These are phyloP conservation scores for Chaetorhynchus papuensis DNA, from an alignment of 2,113 vertebrate genomes.

Conservation along the genomic window DNA sequence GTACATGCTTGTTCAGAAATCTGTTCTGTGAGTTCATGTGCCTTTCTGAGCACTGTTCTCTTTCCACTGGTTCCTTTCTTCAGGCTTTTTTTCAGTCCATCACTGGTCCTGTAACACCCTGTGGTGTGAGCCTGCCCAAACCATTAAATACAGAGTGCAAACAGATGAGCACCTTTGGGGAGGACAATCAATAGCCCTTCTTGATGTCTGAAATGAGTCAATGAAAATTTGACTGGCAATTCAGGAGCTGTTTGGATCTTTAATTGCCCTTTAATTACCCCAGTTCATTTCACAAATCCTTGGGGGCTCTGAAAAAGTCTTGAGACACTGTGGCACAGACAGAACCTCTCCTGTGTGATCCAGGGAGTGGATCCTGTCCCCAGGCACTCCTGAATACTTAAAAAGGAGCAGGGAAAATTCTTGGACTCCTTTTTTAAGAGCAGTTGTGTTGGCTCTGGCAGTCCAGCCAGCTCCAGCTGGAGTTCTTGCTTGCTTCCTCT, in stretches of 20 bases:
- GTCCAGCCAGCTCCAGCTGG: neutral
- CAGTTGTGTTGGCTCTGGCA: neutral
- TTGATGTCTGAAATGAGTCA: neutral
- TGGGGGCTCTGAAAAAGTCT: neutral
- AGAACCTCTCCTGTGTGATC: neutral
- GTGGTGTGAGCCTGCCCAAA: neutral
- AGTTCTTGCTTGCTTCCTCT: neutral
- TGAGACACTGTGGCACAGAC: neutral
- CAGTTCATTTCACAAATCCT: accelerated
- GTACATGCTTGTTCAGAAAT: neutral
- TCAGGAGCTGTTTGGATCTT: neutral
- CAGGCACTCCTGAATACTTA: neutral
- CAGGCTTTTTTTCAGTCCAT: neutral
- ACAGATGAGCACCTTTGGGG: neutral
- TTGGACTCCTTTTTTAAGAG: neutral
- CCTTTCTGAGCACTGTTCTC: neutral
- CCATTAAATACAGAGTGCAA: neutral
- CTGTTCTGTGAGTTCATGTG: neutral
- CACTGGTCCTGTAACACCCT: neutral
- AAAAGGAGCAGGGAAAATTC: neutral
- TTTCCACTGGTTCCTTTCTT: neutral
- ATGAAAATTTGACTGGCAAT: neutral
- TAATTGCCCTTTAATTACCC: neutral
- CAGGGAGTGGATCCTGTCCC: neutral
- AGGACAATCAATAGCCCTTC: neutral